Conservation (phyloP, 2,797 vertebrate genomes). For the Darevskia nairensis region DNA sequence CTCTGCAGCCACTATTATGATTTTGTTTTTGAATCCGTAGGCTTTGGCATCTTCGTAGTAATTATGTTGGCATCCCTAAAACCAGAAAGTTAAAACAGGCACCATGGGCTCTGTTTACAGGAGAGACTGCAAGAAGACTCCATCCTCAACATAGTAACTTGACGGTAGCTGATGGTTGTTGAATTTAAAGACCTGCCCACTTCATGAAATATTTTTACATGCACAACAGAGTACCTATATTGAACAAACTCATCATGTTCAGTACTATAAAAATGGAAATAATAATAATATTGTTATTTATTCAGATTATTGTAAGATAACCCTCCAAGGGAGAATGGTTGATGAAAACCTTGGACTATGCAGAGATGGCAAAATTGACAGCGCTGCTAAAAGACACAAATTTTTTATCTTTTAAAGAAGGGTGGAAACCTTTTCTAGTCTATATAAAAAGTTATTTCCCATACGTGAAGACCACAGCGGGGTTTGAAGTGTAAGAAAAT, state of each 20-base stretch:
- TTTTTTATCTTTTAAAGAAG: too few relatives aligned
- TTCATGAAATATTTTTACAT: background rate
- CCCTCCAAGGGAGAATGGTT: too few relatives aligned
- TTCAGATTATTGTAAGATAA: too few relatives aligned
- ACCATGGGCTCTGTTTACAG: background rate
- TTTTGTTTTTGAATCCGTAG: slow-evolving; percentile 97
- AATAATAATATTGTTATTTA: too few relatives aligned
- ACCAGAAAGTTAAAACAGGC: slow-evolving; percentile 15
- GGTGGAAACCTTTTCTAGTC: too few relatives aligned
- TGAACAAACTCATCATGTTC: background rate
- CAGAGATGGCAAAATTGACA: too few relatives aligned
- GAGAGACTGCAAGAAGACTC: background rate
- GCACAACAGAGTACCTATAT: background rate
- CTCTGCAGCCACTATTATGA: slow-evolving; percentile 98
- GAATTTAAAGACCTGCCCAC: background rate
- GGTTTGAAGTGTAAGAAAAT: too few relatives aligned
- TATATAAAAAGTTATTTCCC: too few relatives aligned
- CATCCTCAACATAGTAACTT: background rate
- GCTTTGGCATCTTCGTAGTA: slow-evolving; percentile 96
- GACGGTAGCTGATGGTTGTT: background rate
- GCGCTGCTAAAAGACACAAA: too few relatives aligned
- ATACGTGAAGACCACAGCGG: too few relatives aligned
- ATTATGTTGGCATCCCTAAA: slow-evolving; percentile 93
- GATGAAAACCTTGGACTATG: too few relatives aligned
- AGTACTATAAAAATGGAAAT: too few relatives aligned